Evolutionary conservation across 1,140 invertebrate genomes (phyloP).

Genomic region (Phocides pigmalion): DNA sequence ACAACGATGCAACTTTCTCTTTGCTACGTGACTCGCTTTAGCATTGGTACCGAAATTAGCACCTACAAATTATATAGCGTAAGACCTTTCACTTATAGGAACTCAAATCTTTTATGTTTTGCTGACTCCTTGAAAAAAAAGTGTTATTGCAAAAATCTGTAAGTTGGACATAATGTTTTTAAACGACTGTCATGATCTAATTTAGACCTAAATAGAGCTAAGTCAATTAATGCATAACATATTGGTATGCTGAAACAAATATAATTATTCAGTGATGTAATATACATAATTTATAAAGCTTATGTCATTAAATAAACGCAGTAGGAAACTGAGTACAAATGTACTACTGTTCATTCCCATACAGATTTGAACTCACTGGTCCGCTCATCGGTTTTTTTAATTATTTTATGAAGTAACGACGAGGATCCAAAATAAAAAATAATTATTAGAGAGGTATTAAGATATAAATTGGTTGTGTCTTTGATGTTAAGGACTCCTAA

Average conservation of each 20-base stretch:
- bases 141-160: too few species aligned
- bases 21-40: constrained; percentile 8
- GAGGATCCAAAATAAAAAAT: too few species aligned
- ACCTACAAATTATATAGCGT: neutral
- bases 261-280: constrained; percentile 14
- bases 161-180: too few species aligned
- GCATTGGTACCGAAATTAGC: neutral
- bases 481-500: too few species aligned
- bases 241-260: constrained; percentile 4
- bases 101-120: too few species aligned
- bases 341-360: neutral
- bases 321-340: constrained; percentile 7
- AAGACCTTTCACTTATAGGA: neutral
- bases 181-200: too few species aligned
- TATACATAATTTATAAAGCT: constrained; percentile 19
- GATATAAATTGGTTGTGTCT: too few species aligned
- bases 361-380: neutral
- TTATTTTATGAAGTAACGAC: neutral
- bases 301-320: constrained; percentile 11
- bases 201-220: too few species aligned
- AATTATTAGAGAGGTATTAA: too few species aligned
- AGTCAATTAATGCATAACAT: neutral
- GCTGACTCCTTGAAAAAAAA: too few species aligned
- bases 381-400: neutral
- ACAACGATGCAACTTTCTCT: neutral